Base-by-base conservation (phyloP, 2,888 invertebrate species). In the Carterocephalus palaemon region DNA sequence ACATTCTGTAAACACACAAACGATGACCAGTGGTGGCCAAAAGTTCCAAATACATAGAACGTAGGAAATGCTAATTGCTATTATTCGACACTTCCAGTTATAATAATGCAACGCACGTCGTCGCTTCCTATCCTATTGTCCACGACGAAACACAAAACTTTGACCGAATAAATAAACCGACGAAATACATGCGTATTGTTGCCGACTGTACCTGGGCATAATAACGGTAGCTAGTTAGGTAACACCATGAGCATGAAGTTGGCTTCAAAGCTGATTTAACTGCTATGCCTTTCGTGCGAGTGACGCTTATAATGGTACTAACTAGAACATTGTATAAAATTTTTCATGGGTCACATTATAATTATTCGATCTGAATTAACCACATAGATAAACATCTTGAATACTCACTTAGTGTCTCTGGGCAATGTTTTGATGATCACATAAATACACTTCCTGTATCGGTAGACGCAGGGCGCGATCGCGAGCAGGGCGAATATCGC, bases 401-500 rank as follows among this genome's bases (percentile, higher is more conserved):
- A 15, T 59, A 89, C 91, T 92, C 74, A 92, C 92, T 88, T 88
- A 59, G 88, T 53, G 75, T 92, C 92, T 65, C 92, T 84, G 13
- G 90, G 90, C 37, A 91, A 72, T 23, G 92, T 92, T 73, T 88
- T 91, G 74, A 88, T 79, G 53, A 92, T 81, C 56, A 92, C 88
- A 69, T 90, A 89, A 63, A 91, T 78, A 71, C 88, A 71, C 53
- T 81, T 86, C 64, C 89, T 85, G 67, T 89, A 87, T 56, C 84
- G 80, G 68, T 88, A 87, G 53, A 89, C 71, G 60, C 89, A 84
- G 53, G 89, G 84, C 56, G 85, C 83, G 63, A 87, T 76, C 48
- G 86, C 84, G 56, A 87, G 85, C 24, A 88, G 67, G 46, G 93
- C 87, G 48, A 94, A 92, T 72, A 93, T 92, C 53, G 93, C 92